Evolutionary conservation across 2,797 vertebrate species (phyloP).

Genomic region (Myripristis jacobus): DNA sequence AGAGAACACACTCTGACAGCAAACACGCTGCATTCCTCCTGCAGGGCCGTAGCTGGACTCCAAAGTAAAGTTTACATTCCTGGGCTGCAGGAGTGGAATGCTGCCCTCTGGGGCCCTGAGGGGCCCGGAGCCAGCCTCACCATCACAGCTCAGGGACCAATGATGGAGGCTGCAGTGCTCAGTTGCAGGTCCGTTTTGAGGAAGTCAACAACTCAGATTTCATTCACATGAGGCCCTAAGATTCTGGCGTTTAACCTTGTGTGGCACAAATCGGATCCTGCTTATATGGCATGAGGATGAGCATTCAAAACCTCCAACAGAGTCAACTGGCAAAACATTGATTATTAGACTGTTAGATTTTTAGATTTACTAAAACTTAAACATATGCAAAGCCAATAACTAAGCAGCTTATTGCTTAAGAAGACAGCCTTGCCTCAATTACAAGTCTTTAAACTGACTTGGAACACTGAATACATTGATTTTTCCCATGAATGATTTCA

Average conservation of each 20-base stretch:
- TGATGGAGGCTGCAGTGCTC: constrained; percentile 40
- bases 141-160: constrained; percentile 30
- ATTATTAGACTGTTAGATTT: too few relatives aligned
- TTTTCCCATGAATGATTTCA: too few relatives aligned
- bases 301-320: not conserved
- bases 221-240: not conserved
- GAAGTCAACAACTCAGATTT: constrained; percentile 20
- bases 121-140: constrained; percentile 21
- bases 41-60: constrained; percentile 60
- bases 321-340: too few relatives aligned
- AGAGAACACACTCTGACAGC: constrained; percentile 68
- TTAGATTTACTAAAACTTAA: not conserved
- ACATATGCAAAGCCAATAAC: too few relatives aligned
- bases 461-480: too few relatives aligned
- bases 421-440: too few relatives aligned
- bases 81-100: constrained; percentile 66
- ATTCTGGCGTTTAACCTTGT: not conserved
- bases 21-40: constrained; percentile 73
- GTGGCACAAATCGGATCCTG: not conserved
- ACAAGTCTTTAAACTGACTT: too few relatives aligned
- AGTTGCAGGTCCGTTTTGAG: not conserved
- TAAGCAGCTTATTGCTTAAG: too few relatives aligned
- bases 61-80: constrained; percentile 87
- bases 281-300: too few relatives aligned
- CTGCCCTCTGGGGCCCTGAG: constrained; percentile 56